Evolutionary conservation across 2,113 vertebrate genomes (phyloP).

Genomic region (Chlorodrepanis virens): DNA sequence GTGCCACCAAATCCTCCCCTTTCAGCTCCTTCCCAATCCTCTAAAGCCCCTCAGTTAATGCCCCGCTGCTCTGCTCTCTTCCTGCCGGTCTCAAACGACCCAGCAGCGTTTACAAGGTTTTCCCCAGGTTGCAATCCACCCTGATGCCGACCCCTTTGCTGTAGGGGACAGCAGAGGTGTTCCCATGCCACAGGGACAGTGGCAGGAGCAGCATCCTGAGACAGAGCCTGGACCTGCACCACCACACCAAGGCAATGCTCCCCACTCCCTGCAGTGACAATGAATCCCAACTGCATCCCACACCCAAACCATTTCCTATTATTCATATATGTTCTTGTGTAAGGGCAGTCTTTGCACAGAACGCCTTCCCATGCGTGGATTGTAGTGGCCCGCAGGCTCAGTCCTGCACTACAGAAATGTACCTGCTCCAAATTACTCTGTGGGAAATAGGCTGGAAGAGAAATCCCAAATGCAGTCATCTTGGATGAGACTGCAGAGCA

Average conservation of each 20-base stretch:
- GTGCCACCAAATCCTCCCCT: neutral
- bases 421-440: fast-evolving
- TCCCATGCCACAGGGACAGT: neutral
- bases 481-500: neutral
- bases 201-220: neutral
- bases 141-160: fast-evolving
- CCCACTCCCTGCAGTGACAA: neutral
- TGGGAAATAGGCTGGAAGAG: neutral
- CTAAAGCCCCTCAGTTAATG: neutral
- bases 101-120: neutral
- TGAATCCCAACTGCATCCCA: neutral
- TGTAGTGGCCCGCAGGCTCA: neutral
- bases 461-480: neutral
- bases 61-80: neutral
- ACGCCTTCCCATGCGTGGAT: neutral
- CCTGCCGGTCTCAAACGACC: neutral
- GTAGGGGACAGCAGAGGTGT: neutral
- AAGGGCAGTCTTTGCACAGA: neutral
- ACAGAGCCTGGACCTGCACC: neutral
- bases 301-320: neutral
- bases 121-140: fast-evolving
- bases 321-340: neutral
- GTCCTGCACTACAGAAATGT: neutral
- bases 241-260: neutral
- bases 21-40: neutral